phyloP scores from a whole-genome alignment of 2,797 vertebrate species.

The Dicrostonyx torquatus region DNA sequence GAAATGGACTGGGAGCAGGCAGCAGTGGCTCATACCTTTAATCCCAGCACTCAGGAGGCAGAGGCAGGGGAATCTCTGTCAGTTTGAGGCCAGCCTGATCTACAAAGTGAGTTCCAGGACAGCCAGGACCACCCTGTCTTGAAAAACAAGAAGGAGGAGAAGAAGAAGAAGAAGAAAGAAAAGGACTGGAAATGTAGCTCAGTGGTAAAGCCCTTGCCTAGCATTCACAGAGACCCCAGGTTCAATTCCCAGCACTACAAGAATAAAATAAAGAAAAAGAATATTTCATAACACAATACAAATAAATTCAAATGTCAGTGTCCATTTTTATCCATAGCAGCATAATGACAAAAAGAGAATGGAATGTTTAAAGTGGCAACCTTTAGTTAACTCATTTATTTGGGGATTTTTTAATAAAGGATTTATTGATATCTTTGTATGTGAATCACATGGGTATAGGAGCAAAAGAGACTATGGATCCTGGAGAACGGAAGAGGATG shows the following conservation, averaged over 20 bases:
- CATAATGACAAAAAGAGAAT: not conserved
- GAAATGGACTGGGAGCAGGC: not conserved
- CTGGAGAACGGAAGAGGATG: not conserved
- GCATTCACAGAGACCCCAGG: not conserved
- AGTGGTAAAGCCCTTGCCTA: not conserved
- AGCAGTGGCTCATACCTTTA: not conserved
- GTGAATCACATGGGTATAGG: not conserved
- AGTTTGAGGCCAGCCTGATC: not conserved
- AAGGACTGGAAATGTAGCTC: not conserved
- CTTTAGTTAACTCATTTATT: not conserved
- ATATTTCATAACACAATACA: not conserved
- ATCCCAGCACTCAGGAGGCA: not conserved
- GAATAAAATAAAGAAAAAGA: not conserved
- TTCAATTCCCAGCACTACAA: not conserved
- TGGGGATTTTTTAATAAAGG: not conserved
- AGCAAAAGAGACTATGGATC: not conserved
- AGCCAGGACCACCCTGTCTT: not conserved
- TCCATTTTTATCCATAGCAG: not conserved
- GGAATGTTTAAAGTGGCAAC: not conserved
- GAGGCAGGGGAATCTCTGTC: not conserved
- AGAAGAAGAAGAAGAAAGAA: not conserved
- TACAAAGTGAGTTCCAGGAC: not conserved
- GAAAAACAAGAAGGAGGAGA: not conserved
- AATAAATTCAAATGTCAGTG: conserved; percentile 35
- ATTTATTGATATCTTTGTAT: not conserved